These are phyloP conservation scores for Rhadinocentrus ornatus DNA, from an alignment of 2,797 vertebrate species.

Conservation along the genomic window DNA sequence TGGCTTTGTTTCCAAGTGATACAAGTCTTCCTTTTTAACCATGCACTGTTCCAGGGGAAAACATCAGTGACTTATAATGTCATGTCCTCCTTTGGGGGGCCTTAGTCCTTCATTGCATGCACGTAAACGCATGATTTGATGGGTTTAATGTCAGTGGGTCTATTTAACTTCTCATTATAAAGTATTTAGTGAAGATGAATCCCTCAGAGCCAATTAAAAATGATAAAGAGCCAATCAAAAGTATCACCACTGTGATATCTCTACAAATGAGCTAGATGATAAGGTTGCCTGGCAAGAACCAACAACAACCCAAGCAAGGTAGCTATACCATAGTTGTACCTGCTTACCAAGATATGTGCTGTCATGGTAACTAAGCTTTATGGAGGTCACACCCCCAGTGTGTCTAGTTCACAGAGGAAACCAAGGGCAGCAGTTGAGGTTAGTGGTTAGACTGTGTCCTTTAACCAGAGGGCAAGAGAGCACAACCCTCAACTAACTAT, in stretches of 20 bases:
- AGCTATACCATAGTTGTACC: conserved; percentile 9
- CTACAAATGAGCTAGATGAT: conserved; percentile 58
- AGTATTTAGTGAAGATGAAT: conserved; percentile 52
- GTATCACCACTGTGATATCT: conserved; percentile 44
- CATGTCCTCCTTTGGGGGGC: conserved; percentile 25
- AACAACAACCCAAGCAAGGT: conserved; percentile 21
- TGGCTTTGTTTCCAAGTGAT: conserved; percentile 17
- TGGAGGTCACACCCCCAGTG: conserved; percentile 38
- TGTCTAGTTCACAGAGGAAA: conserved; percentile 30
- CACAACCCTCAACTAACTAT: conserved; percentile 11
- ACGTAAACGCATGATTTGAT: conserved; percentile 46
- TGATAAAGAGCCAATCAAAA: conserved; percentile 56
- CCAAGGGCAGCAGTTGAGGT: conserved; percentile 1
- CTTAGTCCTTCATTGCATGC: conserved; percentile 35
- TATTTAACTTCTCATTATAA: conserved; percentile 62
- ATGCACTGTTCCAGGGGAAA: conserved; percentile 29
- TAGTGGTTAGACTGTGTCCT: conserved; percentile 34
- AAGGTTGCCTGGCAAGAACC: conserved; percentile 50
- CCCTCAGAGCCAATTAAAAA: conserved; percentile 41
- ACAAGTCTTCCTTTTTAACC: conserved; percentile 44
- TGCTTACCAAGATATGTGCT: conserved; percentile 25
- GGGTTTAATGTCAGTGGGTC: conserved; percentile 51
- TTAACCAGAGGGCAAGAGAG: conserved; percentile 30
- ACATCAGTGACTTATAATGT: conserved; percentile 43
- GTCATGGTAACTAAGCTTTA: conserved; percentile 35